Base-by-base conservation (phyloP, 2,888 invertebrate genomes). In the Drosophila paracracens region DNA sequence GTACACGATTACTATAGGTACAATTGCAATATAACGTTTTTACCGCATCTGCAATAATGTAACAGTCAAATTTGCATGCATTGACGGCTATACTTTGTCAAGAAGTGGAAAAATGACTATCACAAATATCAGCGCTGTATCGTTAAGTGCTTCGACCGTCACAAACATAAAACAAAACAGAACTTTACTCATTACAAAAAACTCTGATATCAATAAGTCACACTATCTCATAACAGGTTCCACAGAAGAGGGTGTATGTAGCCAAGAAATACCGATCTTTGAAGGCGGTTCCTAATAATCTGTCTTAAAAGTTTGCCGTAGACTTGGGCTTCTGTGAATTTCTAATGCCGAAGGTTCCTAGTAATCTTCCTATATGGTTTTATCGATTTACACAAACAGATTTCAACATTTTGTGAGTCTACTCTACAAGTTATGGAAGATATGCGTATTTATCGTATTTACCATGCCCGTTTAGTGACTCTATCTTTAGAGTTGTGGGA, bases 21-120 rank as follows among this genome's bases (percentile, higher is more conserved):
- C 0, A 2, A 10, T 0, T 43, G 48, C 16, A 0, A 0, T 0
- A 4, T 0, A 8, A 0, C 0, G 0, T 0, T 1, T 35, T 33
- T 0, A 3, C 68, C 64, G 10, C 76, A 83, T 4, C 13, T 81
- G 5, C 31, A 13, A 33, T 16, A 0, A 64, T 5, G 35, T 21
- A 5, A 0, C 0, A 0, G 57, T 76, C 2, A 10, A 7, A 13
- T 62, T 71, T 11, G 4, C 0, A 1, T 81, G 81, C 43, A 8
- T 8, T 0, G 2, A 1, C 0, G 52, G 29, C 2, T 57, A 46
- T 16, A 11, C 0, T 3, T 31, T 64, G 5, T 1, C 1, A 52
- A 33, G 10, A 7, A 0, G 5, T 76, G 67, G 76, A 11, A 0
- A 0, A 0, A 1, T 4, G 2, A 11, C 0, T 0, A 3, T 2